phyloP scores from a whole-genome alignment of 2,888 invertebrate species.

The Ganaspis brasiliensis region DNA sequence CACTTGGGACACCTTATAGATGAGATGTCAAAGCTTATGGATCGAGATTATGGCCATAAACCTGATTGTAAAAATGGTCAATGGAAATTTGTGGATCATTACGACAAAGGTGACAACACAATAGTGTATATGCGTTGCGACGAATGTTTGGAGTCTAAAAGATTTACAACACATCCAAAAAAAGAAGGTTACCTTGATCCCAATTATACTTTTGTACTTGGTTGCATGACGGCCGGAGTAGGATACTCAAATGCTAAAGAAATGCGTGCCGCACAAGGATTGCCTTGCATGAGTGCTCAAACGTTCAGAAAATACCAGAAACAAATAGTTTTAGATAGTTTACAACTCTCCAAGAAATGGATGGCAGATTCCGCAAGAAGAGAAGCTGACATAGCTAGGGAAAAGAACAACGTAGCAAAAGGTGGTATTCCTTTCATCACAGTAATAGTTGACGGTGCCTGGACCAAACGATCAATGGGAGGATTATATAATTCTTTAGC shows the following conservation, averaged over 20 bases:
- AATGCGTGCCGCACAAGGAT: neutral
- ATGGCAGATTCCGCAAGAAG: neutral
- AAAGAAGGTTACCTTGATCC: neutral
- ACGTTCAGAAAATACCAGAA: neutral
- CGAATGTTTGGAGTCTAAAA: neutral
- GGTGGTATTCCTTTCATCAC: constrained; percentile 54
- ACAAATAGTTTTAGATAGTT: neutral
- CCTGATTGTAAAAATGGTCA: neutral
- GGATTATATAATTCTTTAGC: constrained; percentile 54
- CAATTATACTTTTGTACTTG: neutral
- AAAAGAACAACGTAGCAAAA: constrained; percentile 39
- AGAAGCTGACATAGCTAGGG: neutral
- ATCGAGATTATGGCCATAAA: neutral
- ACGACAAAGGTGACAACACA: neutral
- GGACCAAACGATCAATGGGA: constrained; percentile 59
- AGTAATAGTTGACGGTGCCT: constrained; percentile 58
- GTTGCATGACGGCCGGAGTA: neutral
- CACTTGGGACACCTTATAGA: neutral
- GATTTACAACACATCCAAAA: neutral
- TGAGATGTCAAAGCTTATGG: neutral
- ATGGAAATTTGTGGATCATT: neutral
- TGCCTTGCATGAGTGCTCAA: neutral
- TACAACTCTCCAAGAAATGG: neutral
- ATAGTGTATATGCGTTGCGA: neutral
- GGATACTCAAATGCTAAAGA: neutral